These are phyloP conservation scores for Onychomys torridus DNA, from an alignment of 2,797 vertebrate species.

Conservation along the genomic window DNA sequence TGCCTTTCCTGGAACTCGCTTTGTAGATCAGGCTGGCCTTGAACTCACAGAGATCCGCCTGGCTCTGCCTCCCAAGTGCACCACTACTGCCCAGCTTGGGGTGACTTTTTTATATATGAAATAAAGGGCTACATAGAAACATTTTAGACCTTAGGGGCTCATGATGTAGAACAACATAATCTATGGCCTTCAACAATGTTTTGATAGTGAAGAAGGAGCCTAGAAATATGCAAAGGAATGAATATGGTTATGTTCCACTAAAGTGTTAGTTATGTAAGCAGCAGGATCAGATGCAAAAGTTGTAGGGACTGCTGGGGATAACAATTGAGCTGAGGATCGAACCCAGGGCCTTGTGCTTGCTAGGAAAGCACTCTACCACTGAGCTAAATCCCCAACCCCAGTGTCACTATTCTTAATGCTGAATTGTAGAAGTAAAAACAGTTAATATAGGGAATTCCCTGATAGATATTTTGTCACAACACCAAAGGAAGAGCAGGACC, in stretches of 20 bases:
- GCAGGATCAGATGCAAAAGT: background rate
- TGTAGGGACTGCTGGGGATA: background rate
- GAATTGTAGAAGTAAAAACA: background rate
- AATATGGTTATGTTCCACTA: conserved; percentile 5
- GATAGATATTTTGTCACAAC: background rate
- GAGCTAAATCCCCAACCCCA: too few species aligned
- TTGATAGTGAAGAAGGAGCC: background rate
- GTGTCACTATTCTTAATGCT: background rate
- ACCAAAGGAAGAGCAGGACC: background rate
- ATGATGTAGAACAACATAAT: background rate
- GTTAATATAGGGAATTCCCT: conserved; percentile 31
- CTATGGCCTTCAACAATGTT: conserved; percentile 38
- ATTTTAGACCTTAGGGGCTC: background rate
- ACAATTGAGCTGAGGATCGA: too few species aligned
- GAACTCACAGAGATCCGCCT: too few species aligned
- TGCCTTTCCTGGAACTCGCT: too few species aligned
- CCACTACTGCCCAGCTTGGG: background rate
- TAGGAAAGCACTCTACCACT: too few species aligned
- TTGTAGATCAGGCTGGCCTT: too few species aligned
- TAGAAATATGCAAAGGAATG: conserved; percentile 32
- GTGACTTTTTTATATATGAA: background rate
- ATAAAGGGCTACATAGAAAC: conserved; percentile 5
- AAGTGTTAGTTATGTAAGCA: conserved; percentile 49
- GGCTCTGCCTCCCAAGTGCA: too few species aligned
- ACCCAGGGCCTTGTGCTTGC: too few species aligned